phyloP scores from a whole-genome alignment of 2,888 invertebrate genomes.

The Sympetrum striolatum region DNA sequence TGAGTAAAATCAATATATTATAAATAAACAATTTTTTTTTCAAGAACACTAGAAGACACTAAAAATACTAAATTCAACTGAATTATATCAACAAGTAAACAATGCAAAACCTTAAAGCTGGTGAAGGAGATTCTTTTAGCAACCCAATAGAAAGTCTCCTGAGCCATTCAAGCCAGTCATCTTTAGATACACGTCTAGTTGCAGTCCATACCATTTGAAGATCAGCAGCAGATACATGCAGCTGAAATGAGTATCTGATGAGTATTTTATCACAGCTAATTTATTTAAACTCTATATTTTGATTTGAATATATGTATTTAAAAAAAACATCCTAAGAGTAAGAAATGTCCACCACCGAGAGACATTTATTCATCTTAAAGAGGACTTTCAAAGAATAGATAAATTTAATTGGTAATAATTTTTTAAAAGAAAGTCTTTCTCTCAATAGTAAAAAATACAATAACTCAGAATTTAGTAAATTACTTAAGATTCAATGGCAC shows the following conservation, averaged over 20 bases:
- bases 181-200: slow-evolving; percentile 90
- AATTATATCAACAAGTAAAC: not conserved
- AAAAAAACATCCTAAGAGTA: too few relatives aligned
- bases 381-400: too few relatives aligned
- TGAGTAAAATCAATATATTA: slow-evolving; percentile 38
- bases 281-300: not conserved
- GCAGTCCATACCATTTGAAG: slow-evolving; percentile 93
- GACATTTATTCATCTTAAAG: too few relatives aligned
- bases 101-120: slow-evolving; percentile 73
- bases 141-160: slow-evolving; percentile 89
- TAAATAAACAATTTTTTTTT: too few relatives aligned
- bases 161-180: slow-evolving; percentile 99
- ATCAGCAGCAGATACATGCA: slow-evolving; percentile 83
- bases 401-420: too few relatives aligned
- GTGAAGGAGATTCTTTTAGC: slow-evolving; percentile 93
- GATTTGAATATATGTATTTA: not conserved
- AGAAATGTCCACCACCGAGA: too few relatives aligned
- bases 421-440: too few relatives aligned
- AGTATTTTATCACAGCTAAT: not conserved
- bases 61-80: too few relatives aligned
- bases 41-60: too few relatives aligned
- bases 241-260: slow-evolving; percentile 54
- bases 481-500: too few relatives aligned
- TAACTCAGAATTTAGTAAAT: too few relatives aligned
- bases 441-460: too few relatives aligned